phyloP scores from a whole-genome alignment of 2,888 invertebrate species.

The Drosophila nr. perissopoda region DNA sequence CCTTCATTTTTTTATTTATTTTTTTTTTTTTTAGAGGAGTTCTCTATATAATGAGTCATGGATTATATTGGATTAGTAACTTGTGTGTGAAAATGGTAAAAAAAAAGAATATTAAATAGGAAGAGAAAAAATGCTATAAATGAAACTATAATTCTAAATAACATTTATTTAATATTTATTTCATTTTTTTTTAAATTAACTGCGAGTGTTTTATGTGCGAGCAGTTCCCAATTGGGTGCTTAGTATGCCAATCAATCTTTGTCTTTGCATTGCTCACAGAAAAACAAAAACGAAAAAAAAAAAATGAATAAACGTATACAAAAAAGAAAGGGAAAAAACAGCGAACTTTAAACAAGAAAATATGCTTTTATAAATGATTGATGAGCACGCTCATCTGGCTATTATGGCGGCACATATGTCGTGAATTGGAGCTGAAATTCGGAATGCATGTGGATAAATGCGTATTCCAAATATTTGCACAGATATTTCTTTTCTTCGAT shows the following conservation, averaged over 20 bases:
- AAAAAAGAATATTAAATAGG: not conserved
- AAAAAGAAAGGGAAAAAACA: slow-evolving; percentile 1
- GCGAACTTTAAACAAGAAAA: slow-evolving; percentile 70
- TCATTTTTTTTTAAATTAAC: not conserved
- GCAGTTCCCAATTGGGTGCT: slow-evolving; percentile 23
- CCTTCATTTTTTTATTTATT: slow-evolving; percentile 10
- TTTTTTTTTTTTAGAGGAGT: slow-evolving; percentile 22
- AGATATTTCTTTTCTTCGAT: not conserved
- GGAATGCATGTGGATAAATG: slow-evolving; percentile 32
- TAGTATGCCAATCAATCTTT: slow-evolving; percentile 74
- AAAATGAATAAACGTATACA: not conserved
- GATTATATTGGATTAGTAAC: slow-evolving; percentile 5
- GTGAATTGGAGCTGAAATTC: slow-evolving; percentile 46
- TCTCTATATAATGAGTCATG: not conserved
- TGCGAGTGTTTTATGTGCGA: not conserved
- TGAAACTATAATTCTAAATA: not conserved
- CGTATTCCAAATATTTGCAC: slow-evolving; percentile 35
- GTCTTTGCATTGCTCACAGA: slow-evolving; percentile 44
- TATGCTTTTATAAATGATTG: slow-evolving; percentile 70
- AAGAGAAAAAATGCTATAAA: not conserved
- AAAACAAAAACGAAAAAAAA: slow-evolving; percentile 2
- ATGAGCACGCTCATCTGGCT: slow-evolving; percentile 50
- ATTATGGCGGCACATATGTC: slow-evolving; percentile 45
- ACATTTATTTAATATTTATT: not conserved
- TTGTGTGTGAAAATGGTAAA: not conserved